Evolutionary conservation across 2,888 invertebrate genomes (phyloP), one percentile per base, ranked within the genome.

Genomic region (Nysson spinosus): DNA sequence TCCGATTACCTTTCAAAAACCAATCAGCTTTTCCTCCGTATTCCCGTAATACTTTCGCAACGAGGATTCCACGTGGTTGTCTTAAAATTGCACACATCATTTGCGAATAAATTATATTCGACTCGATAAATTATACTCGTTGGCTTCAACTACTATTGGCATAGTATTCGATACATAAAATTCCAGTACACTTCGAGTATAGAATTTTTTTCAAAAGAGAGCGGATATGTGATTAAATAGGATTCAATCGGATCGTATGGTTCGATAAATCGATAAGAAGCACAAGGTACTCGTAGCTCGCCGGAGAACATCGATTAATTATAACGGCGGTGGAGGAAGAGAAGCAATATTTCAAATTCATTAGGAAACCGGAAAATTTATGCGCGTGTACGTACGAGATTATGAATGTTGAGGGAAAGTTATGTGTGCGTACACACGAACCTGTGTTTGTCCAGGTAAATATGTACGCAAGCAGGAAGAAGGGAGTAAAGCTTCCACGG

Each of bases 341-440:
- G 6, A 11, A 12, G 46, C 22, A 51, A 67, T 66, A 68, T 62
- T 56, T 70, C 57, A 50, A 58, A 65, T 69, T 69, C 37, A 69
- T 72, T 32, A 57, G 55, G 35, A 43, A 26, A 24, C 22, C n/a
- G 24, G 24, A 30, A 16, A 37, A 66, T 68, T 57, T 55, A 57
- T 34, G 49, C 7, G 1, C 30, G 44, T 46, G 46, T 62, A 51
- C 56, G 12, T 40, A 58, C 52, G 47, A 63, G 72, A 66, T 75
- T 69, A 69, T 58, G 54, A 64, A 56, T 49, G 58, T 61, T 75
- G 71, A 75, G 63, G 62, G 65, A 43, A 69, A 75, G 75, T 75
- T 75, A 75, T 62, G 75, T 54, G 67, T 37, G 40, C 60, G 39
- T 56, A 39, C 46, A 60, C 52, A 46, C 26, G 12, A 4, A 57